Percentiles rank a stretch among this genome's conserved stretches.
Evolutionary conservation across 2,113 vertebrate species (phyloP).

Genomic region (Anhinga rufa): DNA sequence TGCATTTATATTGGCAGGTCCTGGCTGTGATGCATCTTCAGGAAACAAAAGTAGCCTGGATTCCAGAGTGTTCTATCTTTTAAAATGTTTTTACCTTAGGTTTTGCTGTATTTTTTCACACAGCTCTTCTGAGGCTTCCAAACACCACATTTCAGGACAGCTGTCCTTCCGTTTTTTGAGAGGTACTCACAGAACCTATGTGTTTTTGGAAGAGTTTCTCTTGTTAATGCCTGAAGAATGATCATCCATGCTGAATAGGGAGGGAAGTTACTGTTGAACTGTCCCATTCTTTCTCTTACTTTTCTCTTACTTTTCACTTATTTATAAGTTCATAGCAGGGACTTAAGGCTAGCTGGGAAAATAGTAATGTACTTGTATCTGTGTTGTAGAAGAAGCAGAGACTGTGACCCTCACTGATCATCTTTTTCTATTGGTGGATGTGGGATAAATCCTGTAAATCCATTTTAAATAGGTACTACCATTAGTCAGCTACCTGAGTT

Average conservation of each 20-base stretch:
- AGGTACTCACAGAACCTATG: neutral
- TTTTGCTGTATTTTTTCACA: neutral
- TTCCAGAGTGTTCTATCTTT: neutral
- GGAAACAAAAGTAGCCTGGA: neutral
- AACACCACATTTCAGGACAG: neutral
- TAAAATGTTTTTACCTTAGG: neutral
- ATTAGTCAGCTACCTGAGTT: neutral
- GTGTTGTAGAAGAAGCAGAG: neutral
- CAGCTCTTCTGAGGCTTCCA: neutral
- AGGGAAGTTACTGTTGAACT: neutral
- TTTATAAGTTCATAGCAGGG: neutral
- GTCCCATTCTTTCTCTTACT: neutral
- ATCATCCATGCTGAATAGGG: neutral
- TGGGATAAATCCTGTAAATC: neutral
- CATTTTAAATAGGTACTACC: rapidly evolving
- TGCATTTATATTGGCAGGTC: neutral
- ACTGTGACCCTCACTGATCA: neutral
- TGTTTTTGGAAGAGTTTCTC: neutral
- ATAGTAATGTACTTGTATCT: neutral
- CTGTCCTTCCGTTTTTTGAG: neutral
- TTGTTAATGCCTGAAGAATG: neutral
- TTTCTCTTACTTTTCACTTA: neutral
- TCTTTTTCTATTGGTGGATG: neutral
- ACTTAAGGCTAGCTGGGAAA: neutral
- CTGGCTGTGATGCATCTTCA: neutral